Base-by-base conservation (phyloP, 2,113 vertebrate genomes). In the Cnemophilus loriae region DNA sequence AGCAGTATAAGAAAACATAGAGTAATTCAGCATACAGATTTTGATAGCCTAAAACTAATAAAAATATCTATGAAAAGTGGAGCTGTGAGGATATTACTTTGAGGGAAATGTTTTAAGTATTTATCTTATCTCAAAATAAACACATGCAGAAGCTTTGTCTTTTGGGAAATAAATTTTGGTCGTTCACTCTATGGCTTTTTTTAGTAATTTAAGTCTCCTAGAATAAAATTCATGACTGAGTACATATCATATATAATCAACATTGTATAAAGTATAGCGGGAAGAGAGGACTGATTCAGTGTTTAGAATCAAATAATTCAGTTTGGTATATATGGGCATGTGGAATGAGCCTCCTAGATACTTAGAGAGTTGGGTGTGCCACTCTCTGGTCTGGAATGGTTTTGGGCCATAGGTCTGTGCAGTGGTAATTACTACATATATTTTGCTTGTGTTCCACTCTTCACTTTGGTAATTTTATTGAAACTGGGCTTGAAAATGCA, bases 101-200 rank as follows among this genome's bases (percentile, higher is more conserved):
- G 32, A 78, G 23, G 53, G 14, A 78, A 63, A 68, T 63, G 12
- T 57, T 85, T 83, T 5, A 59, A 35, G 4, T 71, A 20, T 80
- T 90, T 70, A 5, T 24, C 27, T 77, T 80, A 47, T 33, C 11
- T 91, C 41, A n/a, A 32, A 82, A 75, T 69, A 70, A 68, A 68
- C 4, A 42, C 24, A 15, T 52, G 5, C 46, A 56, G 21, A 35
- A 80, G 9, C 14, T 69, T 73, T 14, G 44, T 80, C 18, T 32
- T 84, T 69, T 52, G n/a, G 49, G 37, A 84, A 77, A 55, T 60
- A 77, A 73, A 35, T 57, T 73, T 65, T 30, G 24, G 5, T 47
- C 0, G 0, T 83, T 86, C 41, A 41, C 32, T 78, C 0, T 59
- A 1, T 42, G 37, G 16, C 9, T 47, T 71, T 77, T 60, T 68